Evolutionary conservation across 2,113 vertebrate genomes (phyloP).

Genomic region (Corvus hawaiiensis): DNA sequence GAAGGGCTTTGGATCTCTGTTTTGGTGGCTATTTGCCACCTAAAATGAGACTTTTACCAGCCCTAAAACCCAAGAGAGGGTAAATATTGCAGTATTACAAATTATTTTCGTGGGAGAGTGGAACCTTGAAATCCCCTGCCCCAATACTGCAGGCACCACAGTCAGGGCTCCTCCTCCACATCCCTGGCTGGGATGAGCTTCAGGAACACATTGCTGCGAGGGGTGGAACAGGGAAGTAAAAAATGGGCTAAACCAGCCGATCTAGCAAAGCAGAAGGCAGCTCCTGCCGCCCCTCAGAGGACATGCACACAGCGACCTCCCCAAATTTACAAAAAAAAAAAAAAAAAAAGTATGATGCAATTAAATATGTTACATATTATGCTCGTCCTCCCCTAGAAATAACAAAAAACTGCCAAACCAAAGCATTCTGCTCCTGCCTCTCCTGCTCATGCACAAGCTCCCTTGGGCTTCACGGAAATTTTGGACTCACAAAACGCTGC

Average conservation of each 20-base stretch:
- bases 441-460: constrained; percentile 4
- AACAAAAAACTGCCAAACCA: constrained; percentile 17
- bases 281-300: not conserved
- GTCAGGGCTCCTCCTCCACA: not conserved
- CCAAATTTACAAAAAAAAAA: not conserved
- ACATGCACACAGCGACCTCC: not conserved
- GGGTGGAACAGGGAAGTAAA: not conserved
- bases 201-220: not conserved
- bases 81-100: not conserved
- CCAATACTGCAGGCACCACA: not conserved
- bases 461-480: constrained; percentile 35
- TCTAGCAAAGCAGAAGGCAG: not conserved
- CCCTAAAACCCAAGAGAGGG: not conserved
- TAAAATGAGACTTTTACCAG: not conserved
- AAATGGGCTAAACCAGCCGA: not conserved
- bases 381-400: not conserved
- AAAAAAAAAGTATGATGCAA: constrained; percentile 1
- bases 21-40: not conserved
- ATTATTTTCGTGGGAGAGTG: not conserved
- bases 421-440: constrained; percentile 11
- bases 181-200: not conserved
- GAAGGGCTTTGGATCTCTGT: not conserved
- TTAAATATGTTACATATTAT: constrained; percentile 48
- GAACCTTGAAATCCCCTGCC: not conserved
- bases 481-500: constrained; percentile 43